phyloP scores from a whole-genome alignment of 37 sponge, comb jelly and placozoan genomes.

The Eunapius fragilis region DNA sequence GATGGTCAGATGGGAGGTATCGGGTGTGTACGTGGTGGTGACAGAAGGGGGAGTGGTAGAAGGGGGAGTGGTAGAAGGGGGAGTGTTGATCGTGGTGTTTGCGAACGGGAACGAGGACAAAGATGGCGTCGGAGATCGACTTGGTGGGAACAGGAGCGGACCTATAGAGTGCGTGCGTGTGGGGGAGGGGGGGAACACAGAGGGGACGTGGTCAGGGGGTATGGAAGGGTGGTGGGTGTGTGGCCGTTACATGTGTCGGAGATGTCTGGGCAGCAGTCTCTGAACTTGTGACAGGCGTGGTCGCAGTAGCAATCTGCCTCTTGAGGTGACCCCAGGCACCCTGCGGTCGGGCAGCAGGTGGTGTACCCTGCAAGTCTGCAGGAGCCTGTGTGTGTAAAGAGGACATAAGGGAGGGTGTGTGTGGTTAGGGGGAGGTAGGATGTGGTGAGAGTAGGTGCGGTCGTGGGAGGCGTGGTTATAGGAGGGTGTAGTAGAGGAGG shows the following conservation, averaged over 20 bases:
- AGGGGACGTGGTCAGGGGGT: too few species aligned
- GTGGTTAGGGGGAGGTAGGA: too few species aligned
- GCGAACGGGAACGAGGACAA: not conserved
- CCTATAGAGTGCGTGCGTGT: too few species aligned
- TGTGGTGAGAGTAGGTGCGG: too few species aligned
- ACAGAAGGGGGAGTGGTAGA: too few species aligned
- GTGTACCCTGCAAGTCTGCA: constrained; percentile 31
- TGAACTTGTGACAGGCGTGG: not conserved
- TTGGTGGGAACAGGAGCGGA: not conserved
- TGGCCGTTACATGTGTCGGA: constrained; percentile 11
- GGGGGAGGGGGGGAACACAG: too few species aligned
- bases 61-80: too few species aligned
- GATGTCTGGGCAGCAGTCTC: constrained; percentile 43
- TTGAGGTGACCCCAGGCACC: constrained; percentile 18
- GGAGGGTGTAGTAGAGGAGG: not conserved
- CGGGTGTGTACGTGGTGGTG: not conserved
- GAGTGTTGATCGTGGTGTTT: not conserved
- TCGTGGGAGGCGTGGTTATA: not conserved
- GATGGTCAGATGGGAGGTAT: not conserved
- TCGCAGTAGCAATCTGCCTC: constrained; percentile 34
- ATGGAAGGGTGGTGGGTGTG: too few species aligned
- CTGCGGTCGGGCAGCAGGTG: not conserved
- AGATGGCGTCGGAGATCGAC: not conserved
- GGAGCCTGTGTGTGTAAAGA: not conserved
- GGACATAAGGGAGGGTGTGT: not conserved